phyloP scores from a whole-genome alignment of 2,797 vertebrate species.

The Mormyrus hasselquistii region DNA sequence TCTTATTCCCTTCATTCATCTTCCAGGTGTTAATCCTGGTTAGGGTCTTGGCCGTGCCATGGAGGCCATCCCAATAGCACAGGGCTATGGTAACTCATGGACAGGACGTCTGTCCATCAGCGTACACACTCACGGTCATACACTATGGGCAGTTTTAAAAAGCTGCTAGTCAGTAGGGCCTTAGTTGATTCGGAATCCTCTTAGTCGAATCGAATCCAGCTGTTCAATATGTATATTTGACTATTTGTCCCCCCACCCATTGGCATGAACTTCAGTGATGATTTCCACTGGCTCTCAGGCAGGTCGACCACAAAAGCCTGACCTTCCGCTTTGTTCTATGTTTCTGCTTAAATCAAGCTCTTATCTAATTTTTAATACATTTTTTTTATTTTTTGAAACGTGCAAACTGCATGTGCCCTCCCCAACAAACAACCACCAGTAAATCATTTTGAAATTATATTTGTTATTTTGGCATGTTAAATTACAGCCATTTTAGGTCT shows the following conservation, averaged over 20 bases:
- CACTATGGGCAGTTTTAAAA: background rate
- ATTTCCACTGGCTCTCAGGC: no score
- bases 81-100: background rate
- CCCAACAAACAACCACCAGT: background rate
- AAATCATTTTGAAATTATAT: background rate
- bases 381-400: background rate
- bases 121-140: background rate
- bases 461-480: background rate
- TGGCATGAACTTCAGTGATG: no score
- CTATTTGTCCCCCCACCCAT: no score
- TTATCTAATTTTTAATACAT: background rate
- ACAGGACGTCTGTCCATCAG: background rate
- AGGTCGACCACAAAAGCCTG: no score
- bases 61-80: background rate
- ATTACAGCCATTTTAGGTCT: background rate
- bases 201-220: background rate
- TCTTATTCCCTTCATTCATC: background rate
- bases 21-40: background rate
- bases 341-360: background rate
- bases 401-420: background rate
- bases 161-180: background rate
- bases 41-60: background rate
- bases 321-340: no score
- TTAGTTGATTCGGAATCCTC: background rate
- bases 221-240: background rate